Evolutionary conservation across 2,888 invertebrate species (phyloP), one percentile per base, ranked within the genome.

Genomic region (Eurytoma californica): DNA sequence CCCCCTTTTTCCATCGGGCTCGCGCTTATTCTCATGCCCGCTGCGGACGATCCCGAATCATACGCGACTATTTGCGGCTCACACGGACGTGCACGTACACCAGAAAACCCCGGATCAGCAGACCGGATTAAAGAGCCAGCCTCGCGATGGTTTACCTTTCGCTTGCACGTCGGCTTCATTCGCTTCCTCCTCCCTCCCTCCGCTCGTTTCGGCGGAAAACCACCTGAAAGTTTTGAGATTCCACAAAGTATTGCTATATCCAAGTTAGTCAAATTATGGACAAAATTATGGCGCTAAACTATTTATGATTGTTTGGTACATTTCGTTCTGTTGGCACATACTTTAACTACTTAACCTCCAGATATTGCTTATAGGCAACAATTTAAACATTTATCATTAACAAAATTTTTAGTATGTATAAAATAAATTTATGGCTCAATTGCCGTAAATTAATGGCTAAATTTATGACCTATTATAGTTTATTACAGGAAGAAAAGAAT

Each of bases 71-170:
- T 72, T 80, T 80, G 68, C 57, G 58, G 53, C 58, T 74, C 63
- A 51, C 68, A 80, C 73, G 67, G 70, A 74, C 74, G 70, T 70
- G 70, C 74, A 68, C 30, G 24, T 39, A 39, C 39, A 39, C 3
- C 39, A 39, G 49, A 77, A 70, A 72, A 72, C 61, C 78, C 55
- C 7, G 39, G 55, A 75, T 80, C 75, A 80, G 78, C 70, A 75
- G 68, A 78, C 78, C 20, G 68, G 75, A 78, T 78, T 78, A 78
- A 78, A 80, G 67, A 78, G 57, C 69, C 60, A 58, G 65, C 51
- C 53, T 69, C 47, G 7, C 47, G 39, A 63, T 28, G 51, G 74
- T 72, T 70, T 74, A 74, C 74, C 47, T 74, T 67, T 49, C 20
- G 61, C 74, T 28, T 67, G 51, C 49, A 49, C 61, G 66, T 58